Conservation (phyloP, 2,113 vertebrate genomes). For the Aplodontia rufa region DNA sequence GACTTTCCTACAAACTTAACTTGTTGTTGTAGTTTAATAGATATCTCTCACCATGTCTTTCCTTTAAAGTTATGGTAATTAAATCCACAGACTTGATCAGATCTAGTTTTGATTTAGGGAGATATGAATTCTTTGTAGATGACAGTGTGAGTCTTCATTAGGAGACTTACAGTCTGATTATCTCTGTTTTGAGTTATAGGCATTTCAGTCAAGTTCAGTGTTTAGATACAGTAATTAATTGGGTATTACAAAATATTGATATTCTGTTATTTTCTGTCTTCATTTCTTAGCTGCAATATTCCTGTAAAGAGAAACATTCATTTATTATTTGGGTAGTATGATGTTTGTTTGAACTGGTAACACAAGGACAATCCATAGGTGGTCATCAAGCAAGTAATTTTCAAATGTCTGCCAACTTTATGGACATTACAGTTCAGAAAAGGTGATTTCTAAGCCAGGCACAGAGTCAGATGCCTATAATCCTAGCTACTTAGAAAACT, state of each 20-base stretch:
- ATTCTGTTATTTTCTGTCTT: background rate
- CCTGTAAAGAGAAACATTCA: constrained; percentile 13
- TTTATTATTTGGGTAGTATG: background rate
- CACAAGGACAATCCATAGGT: background rate
- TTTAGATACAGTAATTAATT: background rate
- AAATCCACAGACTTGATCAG: background rate
- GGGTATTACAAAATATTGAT: constrained; percentile 2
- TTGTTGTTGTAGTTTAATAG: background rate
- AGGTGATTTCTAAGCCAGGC: background rate
- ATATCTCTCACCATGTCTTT: background rate
- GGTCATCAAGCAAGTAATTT: constrained; percentile 24
- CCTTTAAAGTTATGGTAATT: constrained; percentile 22
- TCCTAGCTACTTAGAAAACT: background rate
- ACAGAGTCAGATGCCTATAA: background rate
- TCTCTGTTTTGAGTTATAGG: constrained; percentile 9
- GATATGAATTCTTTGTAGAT: background rate
- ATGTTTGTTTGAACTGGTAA: constrained; percentile 10
- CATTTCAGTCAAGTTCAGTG: background rate
- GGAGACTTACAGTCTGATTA: background rate
- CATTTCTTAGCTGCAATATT: constrained; percentile 32
- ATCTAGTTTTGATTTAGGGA: background rate
- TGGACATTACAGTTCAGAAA: background rate
- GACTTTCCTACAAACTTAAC: background rate
- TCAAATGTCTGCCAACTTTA: constrained; percentile 5
- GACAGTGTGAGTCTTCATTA: background rate